phyloP scores from a whole-genome alignment of 2,113 vertebrate genomes.

The Apteryx owenii region DNA sequence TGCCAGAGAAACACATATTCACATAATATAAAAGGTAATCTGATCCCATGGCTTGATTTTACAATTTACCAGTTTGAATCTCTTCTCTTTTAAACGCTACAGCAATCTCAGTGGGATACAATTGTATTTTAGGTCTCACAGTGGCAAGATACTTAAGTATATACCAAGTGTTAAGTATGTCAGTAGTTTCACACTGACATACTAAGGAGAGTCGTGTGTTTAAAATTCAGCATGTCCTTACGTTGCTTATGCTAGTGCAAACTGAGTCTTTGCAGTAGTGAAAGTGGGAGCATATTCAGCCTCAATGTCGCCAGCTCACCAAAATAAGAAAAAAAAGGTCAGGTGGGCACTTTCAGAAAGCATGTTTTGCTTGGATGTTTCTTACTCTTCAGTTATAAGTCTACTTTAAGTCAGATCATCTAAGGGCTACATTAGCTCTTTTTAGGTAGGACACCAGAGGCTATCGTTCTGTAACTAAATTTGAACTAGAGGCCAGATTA shows the following conservation, averaged over 20 bases:
- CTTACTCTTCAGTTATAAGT: not conserved
- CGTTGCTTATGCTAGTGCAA: not conserved
- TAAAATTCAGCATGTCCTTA: not conserved
- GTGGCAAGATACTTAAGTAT: not conserved
- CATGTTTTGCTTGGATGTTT: conserved; percentile 2
- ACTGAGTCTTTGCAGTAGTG: not conserved
- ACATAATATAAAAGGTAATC: fast-evolving
- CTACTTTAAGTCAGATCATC: not conserved
- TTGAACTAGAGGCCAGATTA: conserved; percentile 45
- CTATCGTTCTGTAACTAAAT: conserved; percentile 38
- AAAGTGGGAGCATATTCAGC: not conserved
- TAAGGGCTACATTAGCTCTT: not conserved
- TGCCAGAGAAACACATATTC: not conserved
- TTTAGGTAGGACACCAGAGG: conserved; percentile 12
- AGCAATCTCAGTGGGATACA: not conserved
- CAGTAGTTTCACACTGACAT: not conserved
- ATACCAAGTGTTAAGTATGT: not conserved
- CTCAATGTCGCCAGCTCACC: not conserved
- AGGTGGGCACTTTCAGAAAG: not conserved
- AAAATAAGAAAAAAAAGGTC: not conserved
- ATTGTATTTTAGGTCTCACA: not conserved
- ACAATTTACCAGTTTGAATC: not conserved
- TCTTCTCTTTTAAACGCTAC: not conserved
- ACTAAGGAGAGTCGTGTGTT: not conserved
- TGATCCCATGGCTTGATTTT: not conserved